These are phyloP conservation scores for Galerucella calmariensis DNA, from an alignment of 2,888 invertebrate species.

Conservation along the genomic window DNA sequence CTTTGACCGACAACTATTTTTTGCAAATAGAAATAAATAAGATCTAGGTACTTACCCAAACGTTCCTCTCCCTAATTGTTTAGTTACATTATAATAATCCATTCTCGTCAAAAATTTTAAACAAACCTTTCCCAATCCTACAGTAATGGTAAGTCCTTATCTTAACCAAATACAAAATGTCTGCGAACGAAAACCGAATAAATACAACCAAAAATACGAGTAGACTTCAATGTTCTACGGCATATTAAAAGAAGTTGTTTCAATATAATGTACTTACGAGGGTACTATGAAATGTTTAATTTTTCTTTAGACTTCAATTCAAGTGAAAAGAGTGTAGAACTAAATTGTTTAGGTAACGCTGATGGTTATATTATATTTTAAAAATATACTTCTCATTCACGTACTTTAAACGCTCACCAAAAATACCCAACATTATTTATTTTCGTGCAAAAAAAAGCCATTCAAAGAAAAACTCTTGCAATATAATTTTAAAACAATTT, in stretches of 20 bases:
- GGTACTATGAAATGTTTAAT: neutral
- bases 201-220: neutral
- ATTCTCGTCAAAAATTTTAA: slow-evolving; percentile 36
- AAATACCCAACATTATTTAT: neutral
- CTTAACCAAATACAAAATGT: neutral
- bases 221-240: neutral
- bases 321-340: too few relatives aligned
- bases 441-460: neutral
- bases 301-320: too few relatives aligned
- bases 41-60: slow-evolving; percentile 66
- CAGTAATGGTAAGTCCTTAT: neutral
- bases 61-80: slow-evolving; percentile 70
- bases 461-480: neutral
- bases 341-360: too few relatives aligned
- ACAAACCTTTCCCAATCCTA: neutral
- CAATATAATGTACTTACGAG: neutral
- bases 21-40: neutral
- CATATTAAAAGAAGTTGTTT: neutral
- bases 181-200: neutral
- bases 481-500: neutral
- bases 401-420: too few relatives aligned
- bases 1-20: too few relatives aligned
- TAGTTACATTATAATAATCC: slow-evolving; percentile 59
- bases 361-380: too few relatives aligned
- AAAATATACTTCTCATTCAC: too few relatives aligned